These are phyloP conservation scores for Capra hircus DNA, from an alignment of 2,113 vertebrate genomes.

Conservation along the genomic window DNA sequence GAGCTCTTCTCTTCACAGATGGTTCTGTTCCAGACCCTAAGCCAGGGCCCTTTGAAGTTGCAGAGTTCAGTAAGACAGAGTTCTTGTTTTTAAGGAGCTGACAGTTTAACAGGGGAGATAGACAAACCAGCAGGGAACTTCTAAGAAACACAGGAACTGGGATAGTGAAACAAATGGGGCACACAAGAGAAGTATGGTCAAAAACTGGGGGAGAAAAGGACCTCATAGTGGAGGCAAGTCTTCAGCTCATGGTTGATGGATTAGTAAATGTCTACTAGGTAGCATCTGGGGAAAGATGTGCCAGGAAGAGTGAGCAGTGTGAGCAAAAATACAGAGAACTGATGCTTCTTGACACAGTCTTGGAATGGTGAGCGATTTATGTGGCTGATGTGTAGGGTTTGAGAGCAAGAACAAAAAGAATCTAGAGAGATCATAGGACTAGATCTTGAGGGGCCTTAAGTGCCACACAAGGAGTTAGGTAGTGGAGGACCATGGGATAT, in stretches of 20 bases:
- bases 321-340: neutral
- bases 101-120: neutral
- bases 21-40: neutral
- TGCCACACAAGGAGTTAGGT: neutral
- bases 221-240: neutral
- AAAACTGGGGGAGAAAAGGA: neutral
- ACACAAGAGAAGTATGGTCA: neutral
- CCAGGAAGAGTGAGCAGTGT: neutral
- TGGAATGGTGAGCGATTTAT: neutral
- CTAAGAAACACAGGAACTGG: neutral
- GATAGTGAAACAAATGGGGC: neutral
- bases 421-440: neutral
- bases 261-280: neutral
- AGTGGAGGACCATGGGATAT: neutral
- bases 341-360: neutral
- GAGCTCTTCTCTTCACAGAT: neutral
- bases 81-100: neutral
- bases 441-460: neutral
- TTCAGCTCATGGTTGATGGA: neutral
- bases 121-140: neutral
- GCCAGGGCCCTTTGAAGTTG: neutral
- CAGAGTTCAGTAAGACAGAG: neutral
- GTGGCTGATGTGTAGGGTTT: neutral
- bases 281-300: neutral
- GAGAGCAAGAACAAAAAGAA: neutral